Evolutionary conservation across 2,113 vertebrate species (phyloP), one percentile per base, ranked within the genome.

Genomic region (Lepus americanus): DNA sequence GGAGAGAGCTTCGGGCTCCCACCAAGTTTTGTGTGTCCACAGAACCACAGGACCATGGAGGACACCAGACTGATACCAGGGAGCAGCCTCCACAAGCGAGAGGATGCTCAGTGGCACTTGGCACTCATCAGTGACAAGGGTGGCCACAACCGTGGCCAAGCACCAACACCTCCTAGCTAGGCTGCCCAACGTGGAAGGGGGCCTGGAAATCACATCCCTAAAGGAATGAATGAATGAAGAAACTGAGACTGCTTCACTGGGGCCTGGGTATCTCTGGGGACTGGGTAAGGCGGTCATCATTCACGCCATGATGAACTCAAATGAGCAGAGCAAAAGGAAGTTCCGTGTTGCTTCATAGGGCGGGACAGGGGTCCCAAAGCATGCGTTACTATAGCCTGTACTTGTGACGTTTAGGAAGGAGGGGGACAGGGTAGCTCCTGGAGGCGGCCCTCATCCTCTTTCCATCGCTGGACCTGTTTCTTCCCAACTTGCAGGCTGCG

Each of bases 61-160:
- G 78, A 64, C 11, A 13, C 64, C 3, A 17, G n/a, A 20, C 29
- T 9, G 0, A 64, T 17, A 59, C 0, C 22, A 25, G 7, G 64
- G 66, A 61, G 53, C 4, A 66, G 55, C 39, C 39, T 9, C 6
- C 1, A 13, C 23, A 2, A 67, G 59, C 59, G 55, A 49, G 39
- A 6, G 3, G 61, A 9, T 3, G 22, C 19, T 55, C 2, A 0
- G 5, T 3, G 14, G 36, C 3, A 0, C 6, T 8, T 4, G 73
- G 86, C 20, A 31, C 67, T 66, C 2, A 10, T 16, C 2, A 5
- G 69, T 6, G 70, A 73, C 2, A 3, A 0, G 53, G n/a, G 74
- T 49, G 44, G 44, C 44, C 44, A 44, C 36, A 33, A 31, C 23
- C 3, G 1, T 0, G 9, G 55, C 55, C 19, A 36, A 51, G 36